Evolutionary conservation across 2,888 invertebrate species (phyloP).

Genomic region (Mesopsocus fuscifrons): DNA sequence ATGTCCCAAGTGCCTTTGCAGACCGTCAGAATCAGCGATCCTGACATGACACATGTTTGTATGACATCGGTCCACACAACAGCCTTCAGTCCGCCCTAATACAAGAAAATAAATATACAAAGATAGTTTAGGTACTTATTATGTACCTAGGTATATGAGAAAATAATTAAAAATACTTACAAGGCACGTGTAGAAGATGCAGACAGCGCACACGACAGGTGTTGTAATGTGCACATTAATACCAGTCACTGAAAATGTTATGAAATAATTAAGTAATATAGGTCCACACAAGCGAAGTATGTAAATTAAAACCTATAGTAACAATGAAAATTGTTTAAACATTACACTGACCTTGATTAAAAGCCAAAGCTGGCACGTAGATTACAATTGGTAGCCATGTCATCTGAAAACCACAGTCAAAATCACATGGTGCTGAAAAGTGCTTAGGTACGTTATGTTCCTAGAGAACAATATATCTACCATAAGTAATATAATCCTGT

Average conservation of each 20-base stretch:
- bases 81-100: slow-evolving; percentile 19
- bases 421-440: too few species aligned
- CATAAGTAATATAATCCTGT: too few species aligned
- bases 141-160: not conserved
- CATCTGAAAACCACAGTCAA: too few species aligned
- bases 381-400: too few species aligned
- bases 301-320: too few species aligned
- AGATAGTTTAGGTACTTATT: not conserved
- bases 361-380: too few species aligned
- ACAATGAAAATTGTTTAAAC: too few species aligned
- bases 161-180: slow-evolving; percentile 23
- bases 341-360: too few species aligned
- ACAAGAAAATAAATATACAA: not conserved
- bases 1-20: slow-evolving; percentile 17
- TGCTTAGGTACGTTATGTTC: too few species aligned
- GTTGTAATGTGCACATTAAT: slow-evolving; percentile 28
- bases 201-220: slow-evolving; percentile 27
- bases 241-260: slow-evolving; percentile 30
- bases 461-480: too few species aligned
- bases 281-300: too few species aligned
- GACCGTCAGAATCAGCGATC: slow-evolving; percentile 18
- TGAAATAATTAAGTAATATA: too few species aligned
- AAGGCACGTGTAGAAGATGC: slow-evolving; percentile 29
- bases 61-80: slow-evolving; percentile 21
- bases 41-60: slow-evolving; percentile 19